Evolutionary conservation across 2,888 invertebrate species (phyloP).

Genomic region (Limulus polyphemus): DNA sequence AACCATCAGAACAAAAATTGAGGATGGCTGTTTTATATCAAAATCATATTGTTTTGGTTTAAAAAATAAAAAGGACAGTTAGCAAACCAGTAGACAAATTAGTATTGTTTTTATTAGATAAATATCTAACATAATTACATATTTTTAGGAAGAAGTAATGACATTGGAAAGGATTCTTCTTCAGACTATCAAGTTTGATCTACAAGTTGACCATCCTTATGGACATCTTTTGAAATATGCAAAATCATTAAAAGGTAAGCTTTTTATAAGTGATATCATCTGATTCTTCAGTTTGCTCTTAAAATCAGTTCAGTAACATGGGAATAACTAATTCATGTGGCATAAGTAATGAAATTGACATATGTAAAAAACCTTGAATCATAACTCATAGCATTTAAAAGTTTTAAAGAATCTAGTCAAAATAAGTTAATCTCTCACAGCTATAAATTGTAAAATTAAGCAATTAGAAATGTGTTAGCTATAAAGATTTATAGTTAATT

Average conservation of each 20-base stretch:
- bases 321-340: neutral
- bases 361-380: neutral
- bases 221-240: conserved; percentile 84
- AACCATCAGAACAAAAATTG: no score
- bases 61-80: no score
- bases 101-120: no score
- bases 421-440: no score
- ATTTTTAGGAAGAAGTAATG: conserved; percentile 60
- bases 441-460: no score
- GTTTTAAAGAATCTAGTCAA: neutral
- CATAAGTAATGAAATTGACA: neutral
- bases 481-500: no score
- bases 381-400: neutral
- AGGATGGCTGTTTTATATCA: no score
- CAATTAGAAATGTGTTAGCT: no score
- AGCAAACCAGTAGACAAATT: no score
- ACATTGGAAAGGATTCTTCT: conserved; percentile 86
- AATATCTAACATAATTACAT: neutral
- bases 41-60: no score
- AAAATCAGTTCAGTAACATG: conserved; percentile 1
- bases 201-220: conserved; percentile 96
- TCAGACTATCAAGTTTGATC: conserved; percentile 96
- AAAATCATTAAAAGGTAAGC: conserved; percentile 41
- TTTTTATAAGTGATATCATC: conserved; percentile 1
- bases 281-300: neutral